These are phyloP conservation scores for Orussus abietinus DNA, from an alignment of 1,140 invertebrate species.

Conservation along the genomic window DNA sequence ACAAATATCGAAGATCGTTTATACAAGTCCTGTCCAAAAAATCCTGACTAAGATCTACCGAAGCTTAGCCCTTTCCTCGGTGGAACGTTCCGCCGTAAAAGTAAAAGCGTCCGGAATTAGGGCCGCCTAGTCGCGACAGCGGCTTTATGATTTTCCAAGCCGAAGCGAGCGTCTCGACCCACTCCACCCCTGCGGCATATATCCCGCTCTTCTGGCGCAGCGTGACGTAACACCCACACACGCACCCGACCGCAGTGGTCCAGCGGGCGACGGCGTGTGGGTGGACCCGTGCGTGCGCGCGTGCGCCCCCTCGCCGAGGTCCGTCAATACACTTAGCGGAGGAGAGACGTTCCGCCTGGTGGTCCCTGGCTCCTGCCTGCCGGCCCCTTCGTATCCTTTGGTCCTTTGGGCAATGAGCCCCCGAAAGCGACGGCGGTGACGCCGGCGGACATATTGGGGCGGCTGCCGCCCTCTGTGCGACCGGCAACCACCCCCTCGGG, in stretches of 20 bases:
- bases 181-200: conserved; percentile 23
- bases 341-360: conserved; percentile 33
- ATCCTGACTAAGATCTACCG: no score
- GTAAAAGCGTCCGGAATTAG: conserved; percentile 6
- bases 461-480: conserved; percentile 4
- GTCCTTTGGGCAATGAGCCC: conserved; percentile 33
- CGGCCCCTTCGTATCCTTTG: conserved; percentile 32
- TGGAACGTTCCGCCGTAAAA: no score
- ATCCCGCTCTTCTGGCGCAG: conserved; percentile 26
- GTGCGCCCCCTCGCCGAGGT: conserved; percentile 26
- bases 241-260: neutral
- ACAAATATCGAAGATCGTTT: no score
- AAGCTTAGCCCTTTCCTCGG: no score
- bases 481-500: no score
- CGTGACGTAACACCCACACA: conserved; percentile 25
- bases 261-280: conserved; percentile 11
- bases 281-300: conserved; percentile 12
- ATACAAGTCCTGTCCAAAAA: no score
- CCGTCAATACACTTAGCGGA: conserved; percentile 38
- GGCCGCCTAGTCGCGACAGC: conserved; percentile 26
- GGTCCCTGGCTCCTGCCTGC: conserved; percentile 19
- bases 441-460: conserved; percentile 31
- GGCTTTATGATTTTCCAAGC: conserved; percentile 34
- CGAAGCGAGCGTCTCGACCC: conserved; percentile 36
- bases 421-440: conserved; percentile 30